Evolutionary conservation across 1,140 invertebrate species (phyloP).

Genomic region (Zaprionus africanus): DNA sequence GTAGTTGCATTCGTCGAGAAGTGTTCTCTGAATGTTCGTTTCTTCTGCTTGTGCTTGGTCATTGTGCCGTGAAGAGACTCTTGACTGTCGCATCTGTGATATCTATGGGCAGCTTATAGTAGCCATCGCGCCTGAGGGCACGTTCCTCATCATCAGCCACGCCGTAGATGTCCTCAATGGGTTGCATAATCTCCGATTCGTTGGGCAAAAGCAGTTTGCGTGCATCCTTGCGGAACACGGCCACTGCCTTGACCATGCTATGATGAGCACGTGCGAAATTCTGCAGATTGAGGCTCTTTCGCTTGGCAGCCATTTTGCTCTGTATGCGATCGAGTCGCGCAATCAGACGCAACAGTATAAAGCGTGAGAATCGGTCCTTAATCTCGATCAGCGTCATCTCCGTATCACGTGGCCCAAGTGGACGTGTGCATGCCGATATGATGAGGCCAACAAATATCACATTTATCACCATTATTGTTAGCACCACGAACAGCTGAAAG

Average conservation of each 20-base stretch:
- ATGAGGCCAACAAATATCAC: conserved; percentile 60
- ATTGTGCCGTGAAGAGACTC: conserved; percentile 68
- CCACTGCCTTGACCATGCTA: conserved; percentile 71
- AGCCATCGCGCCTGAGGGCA: conserved; percentile 54
- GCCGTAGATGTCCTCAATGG: conserved; percentile 77
- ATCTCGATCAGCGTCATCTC: conserved; percentile 71
- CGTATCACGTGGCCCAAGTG: conserved; percentile 46
- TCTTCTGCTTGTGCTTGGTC: not conserved
- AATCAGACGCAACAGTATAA: conserved; percentile 70
- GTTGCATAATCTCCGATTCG: conserved; percentile 72
- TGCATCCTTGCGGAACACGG: conserved; percentile 77
- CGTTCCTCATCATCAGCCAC: conserved; percentile 73
- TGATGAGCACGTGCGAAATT: conserved; percentile 64
- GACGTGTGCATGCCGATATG: conserved; percentile 53
- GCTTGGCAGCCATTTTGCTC: conserved; percentile 52
- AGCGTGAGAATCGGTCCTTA: conserved; percentile 79
- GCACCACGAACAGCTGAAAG: conserved; percentile 63
- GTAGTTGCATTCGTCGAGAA: not conserved
- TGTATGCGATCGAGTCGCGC: conserved; percentile 74
- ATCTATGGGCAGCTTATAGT: conserved; percentile 71
- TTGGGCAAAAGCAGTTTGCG: conserved; percentile 74
- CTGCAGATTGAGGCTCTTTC: conserved; percentile 52
- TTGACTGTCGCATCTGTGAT: conserved; percentile 70
- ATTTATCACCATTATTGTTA: conserved; percentile 63
- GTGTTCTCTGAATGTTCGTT: not conserved